Evolutionary conservation across 2,113 vertebrate genomes (phyloP).

Genomic region (Ailurus styani): DNA sequence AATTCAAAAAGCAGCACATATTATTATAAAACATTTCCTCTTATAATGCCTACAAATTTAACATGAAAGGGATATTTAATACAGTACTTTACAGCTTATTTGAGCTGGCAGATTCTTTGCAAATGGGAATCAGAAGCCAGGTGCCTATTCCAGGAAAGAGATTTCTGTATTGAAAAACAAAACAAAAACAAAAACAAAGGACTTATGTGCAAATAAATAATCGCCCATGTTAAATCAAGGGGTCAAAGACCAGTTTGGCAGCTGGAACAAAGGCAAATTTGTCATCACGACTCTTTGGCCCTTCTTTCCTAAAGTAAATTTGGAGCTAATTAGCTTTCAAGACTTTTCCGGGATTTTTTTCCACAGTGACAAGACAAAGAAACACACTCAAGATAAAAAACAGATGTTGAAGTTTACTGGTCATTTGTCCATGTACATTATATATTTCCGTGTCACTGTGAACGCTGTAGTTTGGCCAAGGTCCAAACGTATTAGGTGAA

Average conservation of each 20-base stretch:
- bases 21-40: not conserved
- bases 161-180: not conserved
- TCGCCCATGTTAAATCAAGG: not conserved
- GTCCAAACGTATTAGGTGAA: not conserved
- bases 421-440: not conserved
- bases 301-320: slow-evolving; percentile 63
- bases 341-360: slow-evolving; percentile 69
- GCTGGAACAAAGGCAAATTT: slow-evolving; percentile 51
- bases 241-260: slow-evolving; percentile 55
- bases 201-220: slow-evolving; percentile 47
- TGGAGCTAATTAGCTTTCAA: slow-evolving; percentile 74
- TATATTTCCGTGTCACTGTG: not conserved
- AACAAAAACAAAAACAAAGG: not conserved
- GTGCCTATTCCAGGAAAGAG: slow-evolving; percentile 25
- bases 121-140: slow-evolving; percentile 1
- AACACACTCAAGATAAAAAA: slow-evolving; percentile 64
- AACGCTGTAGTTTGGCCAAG: not conserved
- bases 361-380: slow-evolving; percentile 67
- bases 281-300: slow-evolving; percentile 46
- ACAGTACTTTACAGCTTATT: not conserved
- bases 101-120: not conserved
- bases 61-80: not conserved
- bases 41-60: not conserved
- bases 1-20: not conserved
- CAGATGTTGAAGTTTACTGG: slow-evolving; percentile 54